Percentiles rank a stretch among this genome's conserved stretches.
phyloP scores from a whole-genome alignment of 2,113 vertebrate species.

The Nibea albiflora region DNA sequence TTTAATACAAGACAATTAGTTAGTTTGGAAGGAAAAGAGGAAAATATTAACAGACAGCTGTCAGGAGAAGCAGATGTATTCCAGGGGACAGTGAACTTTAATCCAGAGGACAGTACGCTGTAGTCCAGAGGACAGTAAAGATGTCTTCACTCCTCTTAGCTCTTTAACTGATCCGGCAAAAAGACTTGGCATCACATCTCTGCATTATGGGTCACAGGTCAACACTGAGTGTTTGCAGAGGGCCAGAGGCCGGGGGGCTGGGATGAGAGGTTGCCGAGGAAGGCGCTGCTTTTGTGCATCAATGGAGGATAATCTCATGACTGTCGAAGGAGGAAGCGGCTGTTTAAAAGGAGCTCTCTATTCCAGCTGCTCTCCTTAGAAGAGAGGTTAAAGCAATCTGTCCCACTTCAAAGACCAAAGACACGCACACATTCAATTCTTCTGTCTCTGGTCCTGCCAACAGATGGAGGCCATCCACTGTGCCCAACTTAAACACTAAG shows the following conservation, averaged over 20 bases:
- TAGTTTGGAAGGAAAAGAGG: neutral
- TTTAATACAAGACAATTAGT: conserved; percentile 59
- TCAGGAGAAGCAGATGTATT: conserved; percentile 2
- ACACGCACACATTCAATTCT: conserved; percentile 50
- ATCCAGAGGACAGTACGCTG: no score
- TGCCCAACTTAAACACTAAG: conserved; percentile 53
- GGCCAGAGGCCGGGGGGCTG: conserved; percentile 52
- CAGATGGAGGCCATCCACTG: conserved; percentile 70
- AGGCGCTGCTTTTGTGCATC: conserved; percentile 75
- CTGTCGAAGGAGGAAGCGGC: conserved; percentile 78
- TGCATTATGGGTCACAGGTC: conserved; percentile 77
- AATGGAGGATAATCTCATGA: conserved; percentile 82
- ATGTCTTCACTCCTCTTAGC: conserved; percentile 52
- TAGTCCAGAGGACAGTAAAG: neutral
- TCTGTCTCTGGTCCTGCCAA: conserved; percentile 60
- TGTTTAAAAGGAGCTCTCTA: conserved; percentile 80
- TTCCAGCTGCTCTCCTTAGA: conserved; percentile 80
- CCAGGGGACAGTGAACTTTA: conserved; percentile 16
- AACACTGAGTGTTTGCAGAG: conserved; percentile 70
- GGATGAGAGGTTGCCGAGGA: conserved; percentile 64
- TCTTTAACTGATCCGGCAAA: conserved; percentile 48
- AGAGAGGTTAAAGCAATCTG: conserved; percentile 82
- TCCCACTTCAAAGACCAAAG: conserved; percentile 79
- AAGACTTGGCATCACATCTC: conserved; percentile 68
- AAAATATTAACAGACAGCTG: conserved; percentile 49